Conservation (phyloP, 2,888 invertebrate genomes). For the Chrysodeixis includens region DNA sequence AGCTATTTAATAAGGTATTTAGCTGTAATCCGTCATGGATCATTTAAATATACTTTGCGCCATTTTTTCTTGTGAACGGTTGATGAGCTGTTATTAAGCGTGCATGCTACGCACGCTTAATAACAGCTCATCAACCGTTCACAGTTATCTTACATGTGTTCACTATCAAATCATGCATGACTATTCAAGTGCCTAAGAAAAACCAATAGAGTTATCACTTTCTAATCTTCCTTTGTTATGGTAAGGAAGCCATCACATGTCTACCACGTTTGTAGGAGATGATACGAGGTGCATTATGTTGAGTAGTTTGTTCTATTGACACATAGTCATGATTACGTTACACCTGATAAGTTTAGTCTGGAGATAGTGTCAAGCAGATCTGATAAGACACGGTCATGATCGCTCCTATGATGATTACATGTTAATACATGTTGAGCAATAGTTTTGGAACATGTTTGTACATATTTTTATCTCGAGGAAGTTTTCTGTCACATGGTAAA, state of each 20-base stretch:
- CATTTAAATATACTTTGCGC: too few relatives aligned
- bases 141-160: slow-evolving; percentile 25
- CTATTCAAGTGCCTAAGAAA: slow-evolving; percentile 14
- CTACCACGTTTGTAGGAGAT: slow-evolving; percentile 20
- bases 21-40: too few relatives aligned
- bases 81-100: not conserved
- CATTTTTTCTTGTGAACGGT: too few relatives aligned
- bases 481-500: not conserved
- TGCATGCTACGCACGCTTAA: too few relatives aligned
- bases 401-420: not conserved
- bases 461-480: not conserved
- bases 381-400: slow-evolving; percentile 13
- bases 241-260: slow-evolving; percentile 23
- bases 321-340: slow-evolving; percentile 16
- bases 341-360: slow-evolving; percentile 43
- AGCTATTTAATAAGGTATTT: too few relatives aligned
- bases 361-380: slow-evolving; percentile 41
- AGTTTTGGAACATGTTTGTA: slow-evolving; percentile 2
- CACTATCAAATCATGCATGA: slow-evolving; percentile 25
- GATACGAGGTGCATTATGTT: slow-evolving; percentile 11
- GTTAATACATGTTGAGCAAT: slow-evolving; percentile 16
- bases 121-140: not conserved
- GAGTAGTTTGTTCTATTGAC: slow-evolving; percentile 11
- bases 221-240: slow-evolving; percentile 38
- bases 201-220: slow-evolving; percentile 11